Evolutionary conservation across 1,140 invertebrate species (phyloP).

Genomic region (Laodelphax striatellus): DNA sequence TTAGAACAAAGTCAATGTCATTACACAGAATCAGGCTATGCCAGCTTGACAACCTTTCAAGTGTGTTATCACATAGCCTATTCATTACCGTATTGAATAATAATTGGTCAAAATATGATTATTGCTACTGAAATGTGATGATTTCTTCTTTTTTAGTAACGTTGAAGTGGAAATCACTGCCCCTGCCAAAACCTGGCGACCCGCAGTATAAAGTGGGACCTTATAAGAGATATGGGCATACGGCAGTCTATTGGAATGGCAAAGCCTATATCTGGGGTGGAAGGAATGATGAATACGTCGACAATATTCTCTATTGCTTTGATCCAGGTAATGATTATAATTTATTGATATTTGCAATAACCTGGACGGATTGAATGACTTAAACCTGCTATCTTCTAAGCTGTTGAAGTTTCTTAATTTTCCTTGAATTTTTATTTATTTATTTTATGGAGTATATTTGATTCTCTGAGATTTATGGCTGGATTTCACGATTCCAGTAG

Average conservation of each 20-base stretch:
- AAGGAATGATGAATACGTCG: conserved; percentile 69
- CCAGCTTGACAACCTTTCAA: too few species aligned
- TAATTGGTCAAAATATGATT: too few species aligned
- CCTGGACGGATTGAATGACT: not conserved
- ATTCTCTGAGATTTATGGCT: too few species aligned
- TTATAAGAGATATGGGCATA: conserved; percentile 72
- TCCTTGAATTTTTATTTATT: not conserved
- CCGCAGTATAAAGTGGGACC: conserved; percentile 30
- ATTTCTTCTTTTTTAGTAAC: conserved; percentile 36
- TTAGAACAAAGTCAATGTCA: too few species aligned
- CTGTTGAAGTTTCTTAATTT: not conserved
- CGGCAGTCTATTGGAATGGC: conserved; percentile 62
- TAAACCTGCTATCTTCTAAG: not conserved
- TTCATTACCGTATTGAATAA: too few species aligned
- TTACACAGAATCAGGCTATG: too few species aligned
- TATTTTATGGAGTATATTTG: not conserved
- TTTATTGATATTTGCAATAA: not conserved
- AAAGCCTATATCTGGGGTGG: conserved; percentile 84
- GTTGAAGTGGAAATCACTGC: conserved; percentile 35
- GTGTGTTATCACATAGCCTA: too few species aligned
- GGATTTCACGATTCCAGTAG: too few species aligned
- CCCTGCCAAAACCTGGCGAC: conserved; percentile 22
- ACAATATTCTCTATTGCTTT: conserved; percentile 66
- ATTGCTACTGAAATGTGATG: too few species aligned
- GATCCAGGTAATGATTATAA: conserved; percentile 46